phyloP scores from a whole-genome alignment of 2,888 invertebrate species.

The Aromia moschata region DNA sequence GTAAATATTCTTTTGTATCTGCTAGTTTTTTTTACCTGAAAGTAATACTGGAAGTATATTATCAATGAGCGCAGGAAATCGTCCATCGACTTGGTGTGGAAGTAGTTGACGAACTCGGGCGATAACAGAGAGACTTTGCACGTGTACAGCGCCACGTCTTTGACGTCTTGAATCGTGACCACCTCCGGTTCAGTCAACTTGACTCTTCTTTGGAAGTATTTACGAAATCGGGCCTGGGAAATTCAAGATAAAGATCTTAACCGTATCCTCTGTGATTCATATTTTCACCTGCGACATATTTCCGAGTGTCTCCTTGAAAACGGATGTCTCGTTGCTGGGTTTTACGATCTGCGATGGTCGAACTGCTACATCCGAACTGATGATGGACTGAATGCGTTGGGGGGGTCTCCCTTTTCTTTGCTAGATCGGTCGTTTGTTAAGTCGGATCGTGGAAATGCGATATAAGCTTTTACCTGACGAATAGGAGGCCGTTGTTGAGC shows the following conservation, averaged over 20 bases:
- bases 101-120: constrained; percentile 69
- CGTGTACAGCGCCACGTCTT: constrained; percentile 69
- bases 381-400: background rate
- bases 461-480: constrained; percentile 43
- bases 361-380: background rate
- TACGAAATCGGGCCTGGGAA: constrained; percentile 68
- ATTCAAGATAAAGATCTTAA: too few species aligned
- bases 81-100: constrained; percentile 69
- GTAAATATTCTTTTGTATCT: background rate
- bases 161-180: constrained; percentile 70
- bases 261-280: too few species aligned
- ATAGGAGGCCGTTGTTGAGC: constrained; percentile 34
- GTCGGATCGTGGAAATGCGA: constrained; percentile 58
- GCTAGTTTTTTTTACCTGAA: constrained; percentile 63
- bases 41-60: constrained; percentile 71
- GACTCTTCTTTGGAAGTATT: constrained; percentile 68
- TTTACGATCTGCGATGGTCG: background rate
- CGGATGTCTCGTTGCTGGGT: constrained; percentile 28
- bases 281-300: constrained; percentile 29
- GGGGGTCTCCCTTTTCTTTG: constrained; percentile 56
- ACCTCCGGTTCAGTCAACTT: constrained; percentile 66
- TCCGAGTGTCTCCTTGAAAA: constrained; percentile 36
- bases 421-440: constrained; percentile 42
- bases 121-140: constrained; percentile 67
- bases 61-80: constrained; percentile 71